Evolutionary conservation across 2,113 vertebrate genomes (phyloP).

Genomic region (Microcebus jonahi): DNA sequence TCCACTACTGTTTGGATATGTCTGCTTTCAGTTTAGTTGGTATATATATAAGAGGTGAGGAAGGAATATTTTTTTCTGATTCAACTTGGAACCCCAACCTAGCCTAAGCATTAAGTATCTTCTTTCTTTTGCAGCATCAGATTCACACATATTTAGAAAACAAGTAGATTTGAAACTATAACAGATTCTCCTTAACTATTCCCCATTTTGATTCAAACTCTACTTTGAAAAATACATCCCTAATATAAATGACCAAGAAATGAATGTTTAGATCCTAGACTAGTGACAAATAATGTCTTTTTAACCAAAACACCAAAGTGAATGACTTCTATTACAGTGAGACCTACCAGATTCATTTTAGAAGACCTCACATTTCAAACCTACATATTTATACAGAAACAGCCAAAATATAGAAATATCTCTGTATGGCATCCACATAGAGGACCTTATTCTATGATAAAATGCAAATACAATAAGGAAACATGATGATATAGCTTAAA

Average conservation of each 20-base stretch:
- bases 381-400: not conserved
- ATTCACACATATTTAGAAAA: not conserved
- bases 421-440: not conserved
- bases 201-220: not conserved
- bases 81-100: not conserved
- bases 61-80: conserved; percentile 12
- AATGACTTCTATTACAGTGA: not conserved
- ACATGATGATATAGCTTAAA: not conserved
- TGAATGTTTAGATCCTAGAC: not conserved
- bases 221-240: not conserved
- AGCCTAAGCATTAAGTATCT: not conserved
- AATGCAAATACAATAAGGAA: not conserved
- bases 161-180: not conserved
- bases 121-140: not conserved
- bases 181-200: not conserved
- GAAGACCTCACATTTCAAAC: not conserved
- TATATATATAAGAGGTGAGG: not conserved
- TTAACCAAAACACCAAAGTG: not conserved
- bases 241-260: not conserved
- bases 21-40: conserved; percentile 49
- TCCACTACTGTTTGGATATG: conserved; percentile 16
- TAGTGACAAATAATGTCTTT: not conserved
- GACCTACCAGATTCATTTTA: not conserved
- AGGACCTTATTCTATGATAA: not conserved
- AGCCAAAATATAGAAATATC: not conserved